phyloP scores from a whole-genome alignment of 2,113 vertebrate species.

The Sorex fumeus region DNA sequence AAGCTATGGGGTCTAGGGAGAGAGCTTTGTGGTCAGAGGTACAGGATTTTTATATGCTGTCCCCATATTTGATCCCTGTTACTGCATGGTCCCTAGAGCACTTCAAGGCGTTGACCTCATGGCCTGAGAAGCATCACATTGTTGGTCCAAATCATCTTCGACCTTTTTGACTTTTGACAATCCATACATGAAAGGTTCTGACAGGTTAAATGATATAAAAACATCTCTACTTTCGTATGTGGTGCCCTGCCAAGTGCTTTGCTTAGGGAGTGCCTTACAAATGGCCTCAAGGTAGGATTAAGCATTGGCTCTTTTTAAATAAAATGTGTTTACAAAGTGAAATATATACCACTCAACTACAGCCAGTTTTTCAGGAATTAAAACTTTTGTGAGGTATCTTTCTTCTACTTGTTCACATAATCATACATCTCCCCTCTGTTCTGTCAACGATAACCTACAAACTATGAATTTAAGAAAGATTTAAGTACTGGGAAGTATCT shows the following conservation, averaged over 20 bases:
- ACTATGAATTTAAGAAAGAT: not conserved
- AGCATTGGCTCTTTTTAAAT: constrained; percentile 13
- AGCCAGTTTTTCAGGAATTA: not conserved
- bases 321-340: constrained; percentile 50
- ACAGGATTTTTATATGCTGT: too few relatives aligned
- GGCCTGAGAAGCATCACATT: too few relatives aligned
- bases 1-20: not conserved
- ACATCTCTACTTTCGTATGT: not conserved
- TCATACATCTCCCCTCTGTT: not conserved
- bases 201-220: not conserved
- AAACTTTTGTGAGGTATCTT: not conserved
- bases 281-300: constrained; percentile 12
- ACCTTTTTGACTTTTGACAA: not conserved
- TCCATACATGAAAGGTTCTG: not conserved
- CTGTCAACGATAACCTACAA: not conserved
- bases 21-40: too few relatives aligned
- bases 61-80: too few relatives aligned
- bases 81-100: too few relatives aligned
- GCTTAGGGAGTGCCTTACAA: not conserved
- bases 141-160: not conserved
- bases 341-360: constrained; percentile 4
- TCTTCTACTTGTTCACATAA: not conserved
- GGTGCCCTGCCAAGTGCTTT: not conserved
- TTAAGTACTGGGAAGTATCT: not conserved
- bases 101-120: too few relatives aligned